Base-by-base conservation (phyloP, 2,113 vertebrate genomes). In the Dermatemys mawii region DNA sequence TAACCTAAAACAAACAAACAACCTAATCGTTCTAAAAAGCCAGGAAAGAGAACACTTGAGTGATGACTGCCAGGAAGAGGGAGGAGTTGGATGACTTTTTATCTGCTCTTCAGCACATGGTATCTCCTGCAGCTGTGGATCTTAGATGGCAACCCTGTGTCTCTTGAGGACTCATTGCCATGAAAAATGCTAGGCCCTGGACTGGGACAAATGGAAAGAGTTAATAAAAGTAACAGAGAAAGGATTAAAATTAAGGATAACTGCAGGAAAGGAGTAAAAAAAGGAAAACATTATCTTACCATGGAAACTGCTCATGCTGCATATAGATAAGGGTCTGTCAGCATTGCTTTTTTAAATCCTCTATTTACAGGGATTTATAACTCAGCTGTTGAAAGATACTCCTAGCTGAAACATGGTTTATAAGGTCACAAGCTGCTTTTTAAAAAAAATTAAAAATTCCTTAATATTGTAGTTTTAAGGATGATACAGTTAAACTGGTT, bases 311-410 rank as follows among this genome's bases (percentile, higher is more conserved):
- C 78, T 84, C 8, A 63, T 87, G 14, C 3, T 46, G 55, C 76
- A 19, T 76, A 87, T 35, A 97, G 83, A 86, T 80, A 95, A 94
- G 89, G 2, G n/a, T 88, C 60, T 92, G 88, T 82, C 80, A 87
- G 55, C 16, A 87, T 86, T 93, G 90, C 38, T 38, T 87, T 92
- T 91, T 80, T 44, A 92, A 93, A 94, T 90, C 70, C 24, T 5
- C 5, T 89, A 50, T 93, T 96, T 89, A 89, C 86, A 84, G 51
- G 78, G 70, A 83, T 91, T 97, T 87, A 11, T 79, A 89, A 85
- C 49, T 93, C 70, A 50, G 41, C 87, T 81, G 29, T 51, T 12
- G 81, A 92, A 93, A 91, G 38, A 38, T 26, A 70, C 79, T 60
- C 73, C 44, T 49, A 53, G 35, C 35, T 85, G 79, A 81, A 93